A percentile compares a stretch with the other conserved stretches of the same genome.
Conservation (phyloP, 2,113 vertebrate species). For the Microtus ochrogaster region DNA sequence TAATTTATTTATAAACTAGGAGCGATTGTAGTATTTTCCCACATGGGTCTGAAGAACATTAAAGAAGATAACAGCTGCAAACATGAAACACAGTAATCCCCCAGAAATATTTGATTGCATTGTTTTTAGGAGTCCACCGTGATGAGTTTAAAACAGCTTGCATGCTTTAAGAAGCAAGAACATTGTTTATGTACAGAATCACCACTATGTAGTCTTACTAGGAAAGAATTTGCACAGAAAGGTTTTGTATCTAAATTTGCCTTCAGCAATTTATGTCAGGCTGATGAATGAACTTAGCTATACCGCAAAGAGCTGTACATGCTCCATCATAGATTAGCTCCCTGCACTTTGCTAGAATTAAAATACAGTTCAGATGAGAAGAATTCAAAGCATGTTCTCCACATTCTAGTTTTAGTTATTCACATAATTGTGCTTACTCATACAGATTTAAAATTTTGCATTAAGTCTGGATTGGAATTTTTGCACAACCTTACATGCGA, state of each 20-base stretch:
- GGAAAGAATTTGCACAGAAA: neutral
- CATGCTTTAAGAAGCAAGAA: neutral
- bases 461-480: neutral
- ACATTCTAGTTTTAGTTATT: constrained; percentile 8
- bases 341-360: neutral
- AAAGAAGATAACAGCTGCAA: neutral
- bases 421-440: neutral
- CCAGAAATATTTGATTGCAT: neutral
- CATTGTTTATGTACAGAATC: neutral
- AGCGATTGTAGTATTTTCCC: neutral
- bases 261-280: neutral
- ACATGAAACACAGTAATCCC: neutral
- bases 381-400: neutral
- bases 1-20: neutral
- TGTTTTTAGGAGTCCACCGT: neutral
- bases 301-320: rapidly evolving
- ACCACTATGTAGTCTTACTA: neutral
- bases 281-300: too few relatives aligned
- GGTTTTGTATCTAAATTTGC: neutral
- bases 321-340: neutral
- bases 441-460: neutral
- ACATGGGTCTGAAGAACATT: neutral
- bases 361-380: neutral
- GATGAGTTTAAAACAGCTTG: neutral
- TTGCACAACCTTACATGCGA: neutral